A percentile compares a stretch with the other conserved stretches of the same genome.
phyloP scores from a whole-genome alignment of 37 sponge, comb jelly and placozoan genomes.

The Tethya wilhelma region DNA sequence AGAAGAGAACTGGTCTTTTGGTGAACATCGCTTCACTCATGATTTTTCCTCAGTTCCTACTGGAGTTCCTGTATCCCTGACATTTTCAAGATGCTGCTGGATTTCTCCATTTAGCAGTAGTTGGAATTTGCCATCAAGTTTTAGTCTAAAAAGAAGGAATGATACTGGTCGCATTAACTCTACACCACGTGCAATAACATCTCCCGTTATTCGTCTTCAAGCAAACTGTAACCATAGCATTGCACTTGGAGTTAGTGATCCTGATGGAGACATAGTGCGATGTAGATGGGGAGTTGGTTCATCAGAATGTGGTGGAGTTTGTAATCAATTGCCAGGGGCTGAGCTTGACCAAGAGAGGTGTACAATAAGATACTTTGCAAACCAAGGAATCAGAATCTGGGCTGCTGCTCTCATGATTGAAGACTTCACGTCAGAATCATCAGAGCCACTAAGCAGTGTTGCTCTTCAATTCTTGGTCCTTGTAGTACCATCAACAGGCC shows the following conservation, averaged over 20 bases:
- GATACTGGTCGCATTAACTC: slow-evolving; percentile 64
- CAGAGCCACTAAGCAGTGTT: background rate
- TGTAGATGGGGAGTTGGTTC: slow-evolving; percentile 46
- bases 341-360: background rate
- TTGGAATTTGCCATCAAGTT: slow-evolving; percentile 48
- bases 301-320: slow-evolving; percentile 56
- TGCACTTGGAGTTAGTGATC: slow-evolving; percentile 35
- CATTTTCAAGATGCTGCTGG: slow-evolving; percentile 27
- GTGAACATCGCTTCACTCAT: slow-evolving; percentile 4
- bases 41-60: background rate
- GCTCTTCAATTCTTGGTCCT: background rate
- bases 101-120: slow-evolving; percentile 12
- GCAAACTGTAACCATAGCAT: slow-evolving; percentile 65
- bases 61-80: slow-evolving; percentile 5
- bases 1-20: slow-evolving; percentile 57
- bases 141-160: slow-evolving; percentile 19
- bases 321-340: slow-evolving; percentile 4
- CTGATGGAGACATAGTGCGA: slow-evolving; percentile 38
- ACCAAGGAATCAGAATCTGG: background rate
- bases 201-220: slow-evolving; percentile 48
- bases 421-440: background rate
- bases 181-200: slow-evolving; percentile 52
- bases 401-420: background rate
- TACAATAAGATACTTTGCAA: background rate
- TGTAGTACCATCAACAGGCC: background rate